phyloP scores from a whole-genome alignment of 2,797 vertebrate species.

The Notolepis coatsorum region DNA sequence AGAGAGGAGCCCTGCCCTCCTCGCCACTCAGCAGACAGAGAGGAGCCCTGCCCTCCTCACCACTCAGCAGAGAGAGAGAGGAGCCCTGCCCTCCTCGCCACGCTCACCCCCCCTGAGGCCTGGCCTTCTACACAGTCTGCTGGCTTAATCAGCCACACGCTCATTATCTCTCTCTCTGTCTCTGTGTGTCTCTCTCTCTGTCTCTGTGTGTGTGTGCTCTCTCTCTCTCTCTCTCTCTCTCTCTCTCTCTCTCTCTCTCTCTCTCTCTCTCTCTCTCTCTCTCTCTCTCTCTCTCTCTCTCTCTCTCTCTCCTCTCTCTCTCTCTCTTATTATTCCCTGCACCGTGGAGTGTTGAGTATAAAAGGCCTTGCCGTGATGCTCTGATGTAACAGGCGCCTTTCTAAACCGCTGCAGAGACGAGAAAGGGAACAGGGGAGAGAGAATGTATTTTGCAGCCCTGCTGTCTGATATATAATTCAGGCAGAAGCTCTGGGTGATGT shows the following conservation, averaged over 20 bases:
- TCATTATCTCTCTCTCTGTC: conserved; percentile 26
- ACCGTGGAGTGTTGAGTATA: conserved; percentile 37
- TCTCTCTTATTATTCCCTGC: conserved; percentile 39
- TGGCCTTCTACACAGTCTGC: conserved; percentile 13
- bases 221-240: conserved; percentile 10
- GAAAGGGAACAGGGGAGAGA: conserved; percentile 37
- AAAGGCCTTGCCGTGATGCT: conserved; percentile 41
- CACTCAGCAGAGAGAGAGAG: too few relatives aligned
- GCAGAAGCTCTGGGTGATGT: conserved; percentile 14
- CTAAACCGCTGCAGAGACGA: conserved; percentile 34
- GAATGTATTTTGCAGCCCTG: conserved; percentile 43
- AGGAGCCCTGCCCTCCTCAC: not conserved
- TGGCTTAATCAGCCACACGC: conserved; percentile 27
- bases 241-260: conserved; percentile 8
- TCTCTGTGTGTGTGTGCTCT: too few relatives aligned
- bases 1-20: too few relatives aligned
- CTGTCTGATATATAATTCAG: conserved; percentile 48
- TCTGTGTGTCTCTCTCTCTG: conserved; percentile 3
- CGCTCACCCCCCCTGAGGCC: conserved; percentile 7
- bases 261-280: conserved; percentile 29
- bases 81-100: too few relatives aligned
- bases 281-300: conserved; percentile 27
- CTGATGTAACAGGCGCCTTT: conserved; percentile 31
- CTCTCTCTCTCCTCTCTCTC: conserved; percentile 3
- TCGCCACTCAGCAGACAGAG: conserved; percentile 1